Base-by-base conservation (phyloP, 2,113 vertebrate genomes). In the Antechinus stuartii region DNA sequence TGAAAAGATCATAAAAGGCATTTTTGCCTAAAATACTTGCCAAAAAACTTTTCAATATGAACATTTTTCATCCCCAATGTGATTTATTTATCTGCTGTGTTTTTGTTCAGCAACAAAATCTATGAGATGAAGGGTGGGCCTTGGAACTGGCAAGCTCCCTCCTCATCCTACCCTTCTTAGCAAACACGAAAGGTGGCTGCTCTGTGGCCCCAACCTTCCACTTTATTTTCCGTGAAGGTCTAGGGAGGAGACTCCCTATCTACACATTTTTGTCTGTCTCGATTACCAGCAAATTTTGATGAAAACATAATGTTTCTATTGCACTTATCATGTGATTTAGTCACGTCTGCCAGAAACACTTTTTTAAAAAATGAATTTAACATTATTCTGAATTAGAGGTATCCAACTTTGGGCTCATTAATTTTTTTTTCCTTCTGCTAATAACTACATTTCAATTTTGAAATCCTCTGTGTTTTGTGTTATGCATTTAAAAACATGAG, bases 181-280 rank as follows among this genome's bases (percentile, higher is more conserved):
- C 91, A 92, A 96, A 92, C 91, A 27, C 54, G 22, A 54, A 30
- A 54, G 93, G 26, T n/a, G 27, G 14, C 10, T 91, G 94, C 9
- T 97, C 12, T 0, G 0, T 46, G 84, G 90, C 56, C 30, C 52
- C 91, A 2, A 11, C 49, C 52, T 90, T 92, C 46, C 42, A 46
- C 54, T 42, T n/a, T 95, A 1, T 56, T 93, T 76, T 96, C 95
- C 89, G 6, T 92, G 49, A 94, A 27, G 94, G 76, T 52, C 49
- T 8, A 1, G 95, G 91, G 93, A 96, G 42, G 26, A 54, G 68
- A 90, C 35, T 84, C 35, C 2, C 14, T 76, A 16, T 84, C 5
- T 42, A 14, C 35, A 68, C 30, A 76, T 6, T 7, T 76, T 76
- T 76, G 35, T 76, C 27, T n/a, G 14, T 76, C 16, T 84, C 35